Evolutionary conservation across 2,797 vertebrate species (phyloP).

Genomic region (Fundulus diaphanus): DNA sequence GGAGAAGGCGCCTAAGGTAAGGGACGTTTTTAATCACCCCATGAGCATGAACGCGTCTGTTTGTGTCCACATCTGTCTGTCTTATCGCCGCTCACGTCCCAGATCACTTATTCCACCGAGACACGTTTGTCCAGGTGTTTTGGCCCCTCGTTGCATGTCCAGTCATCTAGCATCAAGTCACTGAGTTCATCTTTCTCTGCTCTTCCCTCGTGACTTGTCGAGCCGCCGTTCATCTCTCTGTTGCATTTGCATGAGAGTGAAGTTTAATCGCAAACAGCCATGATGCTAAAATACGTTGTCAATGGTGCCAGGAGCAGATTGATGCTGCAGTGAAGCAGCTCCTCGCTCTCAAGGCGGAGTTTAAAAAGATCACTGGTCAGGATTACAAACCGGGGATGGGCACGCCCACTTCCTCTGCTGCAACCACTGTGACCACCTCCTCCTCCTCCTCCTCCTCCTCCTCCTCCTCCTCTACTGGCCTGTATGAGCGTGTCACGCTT

Average conservation of each 20-base stretch:
- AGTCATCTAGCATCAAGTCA: fast-evolving
- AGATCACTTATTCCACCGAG: background rate
- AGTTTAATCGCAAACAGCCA: background rate
- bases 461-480: constrained; percentile 46
- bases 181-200: background rate
- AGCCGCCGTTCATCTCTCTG: background rate
- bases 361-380: constrained; percentile 87
- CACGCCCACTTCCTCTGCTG: constrained; percentile 33
- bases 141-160: background rate
- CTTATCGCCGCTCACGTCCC: background rate
- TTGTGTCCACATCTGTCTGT: constrained; percentile 2
- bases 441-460: constrained; percentile 20
- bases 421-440: constrained; percentile 29
- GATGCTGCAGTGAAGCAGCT: constrained; percentile 86
- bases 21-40: background rate
- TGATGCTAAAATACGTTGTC: constrained; percentile 51
- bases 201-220: background rate
- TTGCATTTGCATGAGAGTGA: constrained; percentile 36
- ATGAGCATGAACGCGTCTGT: too few relatives aligned
- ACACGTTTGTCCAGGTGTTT: background rate
- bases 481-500: constrained; percentile 78
- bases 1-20: constrained; percentile 86
- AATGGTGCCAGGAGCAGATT: constrained; percentile 82
- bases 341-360: constrained; percentile 86
- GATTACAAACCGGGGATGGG: constrained; percentile 87